Conservation (phyloP, 2,113 vertebrate species). For the Ranitomeya imitator region DNA sequence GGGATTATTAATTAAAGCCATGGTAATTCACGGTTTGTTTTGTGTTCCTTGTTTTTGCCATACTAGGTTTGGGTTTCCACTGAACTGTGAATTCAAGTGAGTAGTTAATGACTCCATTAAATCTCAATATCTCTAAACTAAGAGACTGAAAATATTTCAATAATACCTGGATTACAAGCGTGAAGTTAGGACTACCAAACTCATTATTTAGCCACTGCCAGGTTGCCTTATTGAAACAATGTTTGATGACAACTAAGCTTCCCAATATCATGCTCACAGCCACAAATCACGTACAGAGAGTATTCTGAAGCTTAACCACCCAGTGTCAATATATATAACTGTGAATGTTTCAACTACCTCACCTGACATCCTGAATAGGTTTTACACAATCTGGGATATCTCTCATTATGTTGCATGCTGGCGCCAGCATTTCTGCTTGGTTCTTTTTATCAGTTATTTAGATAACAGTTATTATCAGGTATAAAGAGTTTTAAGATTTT, state of each 20-base stretch:
- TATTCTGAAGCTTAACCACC: not conserved
- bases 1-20: not conserved
- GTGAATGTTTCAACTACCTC: not conserved
- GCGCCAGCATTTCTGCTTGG: not conserved
- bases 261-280: not conserved
- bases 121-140: not conserved
- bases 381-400: not conserved
- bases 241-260: not conserved
- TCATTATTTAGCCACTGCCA: not conserved
- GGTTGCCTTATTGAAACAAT: not conserved
- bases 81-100: not conserved
- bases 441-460: not conserved
- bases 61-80: not conserved
- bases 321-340: not conserved
- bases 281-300: not conserved
- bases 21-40: not conserved
- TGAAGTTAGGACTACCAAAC: not conserved
- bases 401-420: not conserved
- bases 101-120: not conserved
- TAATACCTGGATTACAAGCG: conserved; percentile 15
- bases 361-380: not conserved
- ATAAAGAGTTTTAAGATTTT: not conserved
- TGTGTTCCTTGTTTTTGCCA: not conserved
- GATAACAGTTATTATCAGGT: not conserved
- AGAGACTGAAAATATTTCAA: not conserved